Conservation (phyloP, 2,888 invertebrate species). For the Lochmaea crataegi region DNA sequence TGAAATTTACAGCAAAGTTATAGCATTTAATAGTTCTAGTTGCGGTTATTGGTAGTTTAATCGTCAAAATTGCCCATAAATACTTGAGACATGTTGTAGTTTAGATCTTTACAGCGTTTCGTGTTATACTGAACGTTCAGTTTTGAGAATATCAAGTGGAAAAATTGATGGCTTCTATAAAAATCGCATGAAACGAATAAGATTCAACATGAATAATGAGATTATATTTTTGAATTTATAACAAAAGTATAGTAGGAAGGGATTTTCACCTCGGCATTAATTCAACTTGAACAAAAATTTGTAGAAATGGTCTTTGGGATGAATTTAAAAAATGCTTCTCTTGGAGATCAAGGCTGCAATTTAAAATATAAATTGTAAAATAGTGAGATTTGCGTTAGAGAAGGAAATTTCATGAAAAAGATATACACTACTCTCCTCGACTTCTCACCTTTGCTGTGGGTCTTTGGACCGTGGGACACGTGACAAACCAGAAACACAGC, state of each 20-base stretch:
- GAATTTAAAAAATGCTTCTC: too few species aligned
- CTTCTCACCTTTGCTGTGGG: too few species aligned
- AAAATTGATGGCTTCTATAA: not conserved
- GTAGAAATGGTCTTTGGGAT: too few species aligned
- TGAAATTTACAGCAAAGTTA: constrained; percentile 2
- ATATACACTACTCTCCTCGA: too few species aligned
- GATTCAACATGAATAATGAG: not conserved
- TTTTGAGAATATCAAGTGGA: constrained; percentile 5
- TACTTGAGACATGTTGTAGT: constrained; percentile 14
- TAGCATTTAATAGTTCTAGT: constrained; percentile 9
- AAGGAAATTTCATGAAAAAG: too few species aligned
- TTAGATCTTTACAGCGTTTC: constrained; percentile 18
- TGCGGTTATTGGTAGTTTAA: constrained; percentile 18
- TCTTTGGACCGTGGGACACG: too few species aligned
- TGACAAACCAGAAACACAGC: too few species aligned
- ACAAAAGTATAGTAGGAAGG: not conserved
- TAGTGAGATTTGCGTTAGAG: too few species aligned
- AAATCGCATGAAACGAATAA: not conserved
- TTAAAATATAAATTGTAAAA: too few species aligned
- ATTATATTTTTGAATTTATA: not conserved
- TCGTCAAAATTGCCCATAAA: constrained; percentile 25
- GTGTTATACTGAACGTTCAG: constrained; percentile 18
- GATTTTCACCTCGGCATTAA: too few species aligned
- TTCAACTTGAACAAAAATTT: too few species aligned
- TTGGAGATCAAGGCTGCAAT: too few species aligned